phyloP scores from a whole-genome alignment of 2,113 vertebrate genomes.

The Apodemus sylvaticus region DNA sequence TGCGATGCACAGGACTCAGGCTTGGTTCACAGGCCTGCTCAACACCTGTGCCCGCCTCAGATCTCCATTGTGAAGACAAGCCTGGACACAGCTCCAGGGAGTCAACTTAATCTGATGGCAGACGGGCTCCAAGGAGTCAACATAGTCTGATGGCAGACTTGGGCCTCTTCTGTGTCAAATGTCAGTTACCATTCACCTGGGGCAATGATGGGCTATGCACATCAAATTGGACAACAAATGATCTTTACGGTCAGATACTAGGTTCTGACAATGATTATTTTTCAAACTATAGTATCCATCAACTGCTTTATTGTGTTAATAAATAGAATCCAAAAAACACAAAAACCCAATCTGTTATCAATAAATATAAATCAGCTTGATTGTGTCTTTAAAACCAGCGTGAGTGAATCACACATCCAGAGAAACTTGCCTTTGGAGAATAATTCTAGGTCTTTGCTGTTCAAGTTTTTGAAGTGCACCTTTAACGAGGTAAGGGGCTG shows the following conservation, averaged over 20 bases:
- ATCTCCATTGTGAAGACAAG: constrained; percentile 63
- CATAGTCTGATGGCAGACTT: neutral
- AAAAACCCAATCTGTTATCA: neutral
- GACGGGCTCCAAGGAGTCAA: neutral
- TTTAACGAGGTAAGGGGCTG: neutral
- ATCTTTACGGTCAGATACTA: neutral
- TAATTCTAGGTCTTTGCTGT: neutral
- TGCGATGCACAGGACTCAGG: neutral
- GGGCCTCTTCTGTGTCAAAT: neutral
- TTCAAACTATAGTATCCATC: constrained; percentile 33
- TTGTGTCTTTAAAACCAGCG: neutral
- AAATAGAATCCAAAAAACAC: constrained; percentile 48
- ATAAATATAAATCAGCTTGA: neutral
- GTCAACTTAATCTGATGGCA: neutral
- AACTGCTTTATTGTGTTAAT: constrained; percentile 53
- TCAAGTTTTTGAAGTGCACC: neutral
- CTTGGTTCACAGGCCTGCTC: constrained; percentile 23
- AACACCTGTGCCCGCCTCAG: constrained; percentile 53
- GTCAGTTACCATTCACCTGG: constrained; percentile 13
- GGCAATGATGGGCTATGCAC: neutral
- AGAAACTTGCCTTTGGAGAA: neutral
- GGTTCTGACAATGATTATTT: constrained; percentile 21
- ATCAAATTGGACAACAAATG: constrained; percentile 30
- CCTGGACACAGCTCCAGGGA: neutral
- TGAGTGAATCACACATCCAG: neutral